Percentiles rank a stretch among this genome's conserved stretches.
Conservation (phyloP, 2,888 invertebrate genomes). For the Andrena camellia region DNA sequence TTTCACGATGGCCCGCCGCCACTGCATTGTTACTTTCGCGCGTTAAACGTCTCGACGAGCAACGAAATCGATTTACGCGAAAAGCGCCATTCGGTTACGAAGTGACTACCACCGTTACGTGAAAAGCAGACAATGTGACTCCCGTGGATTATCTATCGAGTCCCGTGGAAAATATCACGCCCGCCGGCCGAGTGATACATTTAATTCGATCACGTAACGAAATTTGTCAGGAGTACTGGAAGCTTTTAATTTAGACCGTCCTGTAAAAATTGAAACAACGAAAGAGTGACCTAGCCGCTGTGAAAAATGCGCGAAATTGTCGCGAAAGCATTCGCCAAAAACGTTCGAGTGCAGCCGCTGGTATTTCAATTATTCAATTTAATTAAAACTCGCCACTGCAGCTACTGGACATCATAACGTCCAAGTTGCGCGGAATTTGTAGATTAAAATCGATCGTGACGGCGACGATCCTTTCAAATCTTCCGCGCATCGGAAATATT, state of each 20-base stretch:
- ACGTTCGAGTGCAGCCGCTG: neutral
- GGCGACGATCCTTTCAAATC: neutral
- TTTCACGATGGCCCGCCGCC: conserved; percentile 13
- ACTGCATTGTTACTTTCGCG: neutral
- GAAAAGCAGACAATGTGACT: neutral
- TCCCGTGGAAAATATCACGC: neutral
- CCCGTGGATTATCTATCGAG: neutral
- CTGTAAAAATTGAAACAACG: neutral
- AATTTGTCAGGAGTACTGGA: neutral
- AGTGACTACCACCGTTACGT: neutral
- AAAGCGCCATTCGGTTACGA: neutral
- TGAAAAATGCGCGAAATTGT: neutral
- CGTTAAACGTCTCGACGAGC: conserved; percentile 30
- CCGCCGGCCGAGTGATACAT: neutral
- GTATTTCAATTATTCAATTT: conserved; percentile 7
- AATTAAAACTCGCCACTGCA: neutral
- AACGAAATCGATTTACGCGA: conserved; percentile 4
- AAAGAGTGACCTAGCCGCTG: neutral
- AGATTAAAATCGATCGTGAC: neutral
- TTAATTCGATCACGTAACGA: neutral
- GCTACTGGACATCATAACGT: neutral
- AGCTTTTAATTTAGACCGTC: neutral
- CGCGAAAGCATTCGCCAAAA: neutral
- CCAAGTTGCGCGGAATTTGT: neutral
- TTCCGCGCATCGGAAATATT: neutral